A percentile compares a stretch with the other conserved stretches of the same genome.
Conservation (phyloP, 2,113 vertebrate genomes). For the Tychaedon coryphoeus region DNA sequence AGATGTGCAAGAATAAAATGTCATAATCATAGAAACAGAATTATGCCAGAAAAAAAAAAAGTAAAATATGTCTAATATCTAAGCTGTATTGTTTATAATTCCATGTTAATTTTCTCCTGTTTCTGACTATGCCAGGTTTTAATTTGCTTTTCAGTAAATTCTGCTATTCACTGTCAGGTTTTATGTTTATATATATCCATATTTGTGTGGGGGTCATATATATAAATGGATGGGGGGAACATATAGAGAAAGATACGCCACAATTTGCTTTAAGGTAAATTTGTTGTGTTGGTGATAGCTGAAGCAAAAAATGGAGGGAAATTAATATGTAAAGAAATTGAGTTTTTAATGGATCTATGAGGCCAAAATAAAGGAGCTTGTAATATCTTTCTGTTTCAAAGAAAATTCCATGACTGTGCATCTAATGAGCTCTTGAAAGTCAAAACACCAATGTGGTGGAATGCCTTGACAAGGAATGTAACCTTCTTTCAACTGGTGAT, state of each 20-base stretch:
- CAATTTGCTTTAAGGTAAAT: neutral
- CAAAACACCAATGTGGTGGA: neutral
- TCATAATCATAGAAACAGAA: neutral
- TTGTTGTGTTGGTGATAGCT: neutral
- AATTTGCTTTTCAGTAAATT: neutral
- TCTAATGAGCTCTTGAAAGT: neutral
- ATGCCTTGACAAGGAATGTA: conserved; percentile 6
- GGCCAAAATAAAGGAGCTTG: neutral
- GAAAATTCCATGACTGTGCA: neutral
- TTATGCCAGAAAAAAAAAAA: neutral
- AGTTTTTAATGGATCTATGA: neutral
- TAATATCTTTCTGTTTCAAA: conserved; percentile 1
- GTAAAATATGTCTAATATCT: neutral
- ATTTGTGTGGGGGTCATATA: neutral
- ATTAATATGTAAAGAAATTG: neutral
- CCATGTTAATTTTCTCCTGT: neutral
- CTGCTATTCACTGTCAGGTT: neutral
- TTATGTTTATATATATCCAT: neutral
- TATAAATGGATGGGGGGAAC: neutral
- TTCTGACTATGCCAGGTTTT: neutral
- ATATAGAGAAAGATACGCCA: neutral
- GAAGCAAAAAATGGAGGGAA: neutral
- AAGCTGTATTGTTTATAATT: neutral
- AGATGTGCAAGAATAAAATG: neutral
- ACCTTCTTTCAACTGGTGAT: conserved; percentile 25